These are phyloP conservation scores for Hemicrepidius hirtus DNA, from an alignment of 2,888 invertebrate genomes.

Conservation along the genomic window DNA sequence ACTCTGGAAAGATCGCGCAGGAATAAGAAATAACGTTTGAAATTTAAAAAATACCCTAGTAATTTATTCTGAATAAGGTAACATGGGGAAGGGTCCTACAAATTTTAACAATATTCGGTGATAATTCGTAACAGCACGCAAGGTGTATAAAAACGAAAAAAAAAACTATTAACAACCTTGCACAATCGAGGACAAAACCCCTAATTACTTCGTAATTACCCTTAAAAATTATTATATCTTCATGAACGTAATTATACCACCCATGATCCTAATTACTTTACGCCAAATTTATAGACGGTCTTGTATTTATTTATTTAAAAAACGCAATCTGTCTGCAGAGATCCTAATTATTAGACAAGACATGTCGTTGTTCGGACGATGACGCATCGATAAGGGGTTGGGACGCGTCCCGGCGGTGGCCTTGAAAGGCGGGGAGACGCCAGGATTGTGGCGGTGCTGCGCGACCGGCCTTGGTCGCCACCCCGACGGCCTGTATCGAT, in stretches of 20 bases:
- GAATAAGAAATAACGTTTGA: neutral
- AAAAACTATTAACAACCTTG: constrained; percentile 6
- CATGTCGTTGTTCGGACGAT: constrained; percentile 45
- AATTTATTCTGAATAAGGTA: too few species aligned
- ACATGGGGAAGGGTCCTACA: too few species aligned
- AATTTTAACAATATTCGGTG: neutral
- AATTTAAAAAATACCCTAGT: too few species aligned
- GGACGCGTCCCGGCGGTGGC: constrained; percentile 55
- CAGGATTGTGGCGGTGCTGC: constrained; percentile 56
- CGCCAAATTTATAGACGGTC: neutral
- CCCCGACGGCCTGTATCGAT: constrained; percentile 62
- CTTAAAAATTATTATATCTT: neutral
- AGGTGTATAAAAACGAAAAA: neutral
- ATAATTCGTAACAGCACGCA: constrained; percentile 6
- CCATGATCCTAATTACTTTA: neutral
- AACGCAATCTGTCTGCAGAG: constrained; percentile 5
- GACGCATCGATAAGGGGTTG: constrained; percentile 50
- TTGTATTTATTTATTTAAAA: neutral
- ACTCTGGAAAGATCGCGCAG: neutral
- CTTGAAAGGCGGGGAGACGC: constrained; percentile 59
- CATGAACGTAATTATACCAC: neutral
- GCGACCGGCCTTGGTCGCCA: constrained; percentile 63
- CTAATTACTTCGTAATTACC: neutral
- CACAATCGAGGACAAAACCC: constrained; percentile 2
- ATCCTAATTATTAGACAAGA: constrained; percentile 26